Evolutionary conservation across 2,888 invertebrate genomes (phyloP).

Genomic region (Dynastes grantii): DNA sequence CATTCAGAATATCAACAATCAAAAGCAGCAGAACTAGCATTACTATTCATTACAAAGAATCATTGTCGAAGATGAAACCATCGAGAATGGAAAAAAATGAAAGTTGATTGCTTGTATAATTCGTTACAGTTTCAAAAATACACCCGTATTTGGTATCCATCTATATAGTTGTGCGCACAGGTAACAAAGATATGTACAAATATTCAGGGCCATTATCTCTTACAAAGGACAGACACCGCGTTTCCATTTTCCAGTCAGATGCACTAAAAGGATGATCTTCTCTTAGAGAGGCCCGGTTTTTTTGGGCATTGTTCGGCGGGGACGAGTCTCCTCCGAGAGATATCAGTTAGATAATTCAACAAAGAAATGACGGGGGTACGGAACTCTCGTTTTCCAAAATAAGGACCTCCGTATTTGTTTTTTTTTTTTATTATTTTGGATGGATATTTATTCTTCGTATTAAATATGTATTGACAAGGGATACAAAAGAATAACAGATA

Average conservation of each 20-base stretch:
- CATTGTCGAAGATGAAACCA: slow-evolving; percentile 11
- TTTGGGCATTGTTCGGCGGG: slow-evolving; percentile 55
- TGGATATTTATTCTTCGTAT: slow-evolving; percentile 36
- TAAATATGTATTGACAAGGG: slow-evolving; percentile 43
- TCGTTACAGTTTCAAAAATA: slow-evolving; percentile 39
- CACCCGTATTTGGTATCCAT: slow-evolving; percentile 44
- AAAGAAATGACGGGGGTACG: slow-evolving; percentile 33
- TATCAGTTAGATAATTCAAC: slow-evolving; percentile 55
- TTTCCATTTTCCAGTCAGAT: slow-evolving; percentile 66
- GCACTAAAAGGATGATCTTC: slow-evolving; percentile 67
- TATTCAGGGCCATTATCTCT: slow-evolving; percentile 51
- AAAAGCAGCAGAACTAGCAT: too few relatives aligned
- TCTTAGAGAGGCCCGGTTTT: slow-evolving; percentile 50
- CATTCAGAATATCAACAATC: too few relatives aligned
- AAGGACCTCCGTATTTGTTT: neutral
- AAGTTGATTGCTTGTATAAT: slow-evolving; percentile 36
- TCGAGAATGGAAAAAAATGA: slow-evolving; percentile 1
- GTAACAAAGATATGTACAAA: slow-evolving; percentile 54
- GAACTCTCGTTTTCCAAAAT: slow-evolving; percentile 35
- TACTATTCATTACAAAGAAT: neutral
- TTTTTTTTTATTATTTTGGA: slow-evolving; percentile 7
- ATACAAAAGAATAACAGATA: slow-evolving; percentile 24
- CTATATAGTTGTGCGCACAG: slow-evolving; percentile 50
- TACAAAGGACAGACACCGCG: slow-evolving; percentile 61
- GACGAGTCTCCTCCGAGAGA: slow-evolving; percentile 47